Conservation (phyloP, 2,113 vertebrate species). For the Nesoenas mayeri region DNA sequence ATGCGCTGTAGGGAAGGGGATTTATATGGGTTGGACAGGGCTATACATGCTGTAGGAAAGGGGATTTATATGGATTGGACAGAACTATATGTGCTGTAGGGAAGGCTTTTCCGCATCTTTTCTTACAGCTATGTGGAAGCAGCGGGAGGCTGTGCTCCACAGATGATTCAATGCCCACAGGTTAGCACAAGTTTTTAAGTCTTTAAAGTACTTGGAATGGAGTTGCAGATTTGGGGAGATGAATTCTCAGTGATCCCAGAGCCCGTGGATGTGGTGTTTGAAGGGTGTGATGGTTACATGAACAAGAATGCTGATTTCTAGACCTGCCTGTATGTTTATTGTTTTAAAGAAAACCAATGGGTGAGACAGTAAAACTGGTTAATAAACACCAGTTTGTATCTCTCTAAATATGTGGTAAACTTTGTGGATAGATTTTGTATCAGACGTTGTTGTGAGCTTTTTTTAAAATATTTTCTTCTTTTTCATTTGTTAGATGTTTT, state of each 20-base stretch:
- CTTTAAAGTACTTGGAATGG: neutral
- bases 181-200: neutral
- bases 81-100: neutral
- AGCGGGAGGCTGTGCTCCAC: neutral
- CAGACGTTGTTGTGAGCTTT: neutral
- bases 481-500: neutral
- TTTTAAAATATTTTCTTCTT: neutral
- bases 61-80: neutral
- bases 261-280: fast-evolving
- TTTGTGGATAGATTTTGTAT: neutral
- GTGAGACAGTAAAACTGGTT: neutral
- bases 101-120: neutral
- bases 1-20: neutral
- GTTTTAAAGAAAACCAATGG: neutral
- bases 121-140: neutral
- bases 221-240: neutral
- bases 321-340: neutral
- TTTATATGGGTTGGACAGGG: neutral
- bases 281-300: neutral
- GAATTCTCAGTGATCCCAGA: neutral
- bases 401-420: neutral
- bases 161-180: neutral
- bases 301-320: neutral
- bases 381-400: neutral
- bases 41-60: neutral